Conservation (phyloP, 2,113 vertebrate species). For the Aldabrachelys gigantea region DNA sequence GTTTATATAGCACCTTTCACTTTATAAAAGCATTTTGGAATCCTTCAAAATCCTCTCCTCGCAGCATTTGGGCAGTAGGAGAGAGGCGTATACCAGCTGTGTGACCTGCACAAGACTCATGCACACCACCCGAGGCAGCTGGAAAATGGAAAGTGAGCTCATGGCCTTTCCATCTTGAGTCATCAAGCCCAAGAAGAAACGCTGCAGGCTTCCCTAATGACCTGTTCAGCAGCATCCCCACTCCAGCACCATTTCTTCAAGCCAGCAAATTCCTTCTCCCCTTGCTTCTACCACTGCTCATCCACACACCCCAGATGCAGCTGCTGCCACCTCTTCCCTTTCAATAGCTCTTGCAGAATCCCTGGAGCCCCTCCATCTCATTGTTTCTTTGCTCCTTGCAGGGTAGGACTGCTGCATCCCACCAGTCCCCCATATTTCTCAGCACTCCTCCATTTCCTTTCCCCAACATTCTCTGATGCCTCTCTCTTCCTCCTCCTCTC, state of each 20-base stretch:
- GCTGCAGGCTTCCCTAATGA: not conserved
- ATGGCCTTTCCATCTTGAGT: not conserved
- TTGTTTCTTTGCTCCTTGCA: not conserved
- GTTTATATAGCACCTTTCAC: not conserved
- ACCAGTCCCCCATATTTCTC: not conserved
- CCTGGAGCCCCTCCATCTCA: not conserved
- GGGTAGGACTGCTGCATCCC: not conserved
- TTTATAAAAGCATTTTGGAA: not conserved
- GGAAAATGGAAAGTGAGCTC: not conserved
- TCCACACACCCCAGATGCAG: not conserved
- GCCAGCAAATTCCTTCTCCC: not conserved
- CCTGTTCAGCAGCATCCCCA: not conserved
- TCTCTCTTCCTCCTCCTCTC: not conserved
- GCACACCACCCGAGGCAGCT: fast-evolving
- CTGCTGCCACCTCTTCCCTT: not conserved
- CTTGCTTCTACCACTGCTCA: not conserved
- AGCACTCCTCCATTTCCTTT: not conserved
- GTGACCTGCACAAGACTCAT: fast-evolving
- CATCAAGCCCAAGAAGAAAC: not conserved
- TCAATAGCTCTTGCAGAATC: not conserved
- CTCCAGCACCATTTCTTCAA: not conserved
- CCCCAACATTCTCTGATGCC: not conserved
- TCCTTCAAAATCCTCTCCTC: not conserved
- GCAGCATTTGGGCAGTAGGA: not conserved
- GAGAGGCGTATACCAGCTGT: not conserved